phyloP scores from a whole-genome alignment of 2,888 invertebrate species.

The Nephrotoma appendiculata region DNA sequence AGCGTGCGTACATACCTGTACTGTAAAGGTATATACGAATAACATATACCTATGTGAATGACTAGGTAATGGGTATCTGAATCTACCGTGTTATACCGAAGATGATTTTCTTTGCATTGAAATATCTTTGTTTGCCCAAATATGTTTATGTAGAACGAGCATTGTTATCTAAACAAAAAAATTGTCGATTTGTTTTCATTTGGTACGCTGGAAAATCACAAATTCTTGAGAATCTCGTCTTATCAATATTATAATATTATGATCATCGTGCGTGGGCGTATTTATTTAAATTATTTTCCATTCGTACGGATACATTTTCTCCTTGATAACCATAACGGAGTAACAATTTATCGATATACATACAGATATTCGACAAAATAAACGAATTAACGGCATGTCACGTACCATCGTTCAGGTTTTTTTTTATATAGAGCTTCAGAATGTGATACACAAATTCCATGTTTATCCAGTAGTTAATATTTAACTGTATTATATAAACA shows the following conservation, averaged over 20 bases:
- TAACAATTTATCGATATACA: not conserved
- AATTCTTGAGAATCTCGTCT: not conserved
- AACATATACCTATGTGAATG: not conserved
- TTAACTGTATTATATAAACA: not conserved
- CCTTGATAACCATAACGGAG: not conserved
- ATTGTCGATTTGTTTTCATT: not conserved
- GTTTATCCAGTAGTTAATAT: not conserved
- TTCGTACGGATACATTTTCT: not conserved
- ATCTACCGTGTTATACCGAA: not conserved
- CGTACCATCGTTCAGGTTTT: not conserved
- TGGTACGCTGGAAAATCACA: not conserved
- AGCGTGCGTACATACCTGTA: too few relatives aligned
- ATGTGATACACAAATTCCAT: not conserved
- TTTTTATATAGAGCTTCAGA: not conserved
- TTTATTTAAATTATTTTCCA: not conserved
- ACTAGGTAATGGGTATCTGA: not conserved
- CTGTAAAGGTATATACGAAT: not conserved
- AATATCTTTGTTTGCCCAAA: not conserved
- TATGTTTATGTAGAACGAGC: not conserved
- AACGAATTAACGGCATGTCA: not conserved
- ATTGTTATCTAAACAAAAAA: not conserved
- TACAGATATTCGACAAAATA: not conserved
- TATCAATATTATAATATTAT: not conserved
- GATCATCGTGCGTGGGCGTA: not conserved
- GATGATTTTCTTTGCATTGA: not conserved